Conservation (phyloP, 1,140 invertebrate species). For the Kradibia gibbosae region DNA sequence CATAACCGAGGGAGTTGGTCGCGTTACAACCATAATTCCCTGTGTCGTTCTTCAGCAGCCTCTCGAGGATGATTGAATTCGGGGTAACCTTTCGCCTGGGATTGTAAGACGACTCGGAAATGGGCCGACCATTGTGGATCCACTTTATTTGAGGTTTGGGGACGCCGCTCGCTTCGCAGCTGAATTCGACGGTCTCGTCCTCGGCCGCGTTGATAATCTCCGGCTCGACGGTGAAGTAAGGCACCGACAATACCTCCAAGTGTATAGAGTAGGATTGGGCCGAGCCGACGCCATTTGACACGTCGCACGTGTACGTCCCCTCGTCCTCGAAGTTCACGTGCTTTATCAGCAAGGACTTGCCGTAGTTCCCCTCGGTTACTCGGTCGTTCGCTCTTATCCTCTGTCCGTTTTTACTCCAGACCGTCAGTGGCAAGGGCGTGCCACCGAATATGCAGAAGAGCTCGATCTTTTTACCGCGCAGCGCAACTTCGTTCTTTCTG, state of each 20-base stretch:
- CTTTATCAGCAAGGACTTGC: slow-evolving; percentile 91
- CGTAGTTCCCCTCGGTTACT: slow-evolving; percentile 89
- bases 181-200: slow-evolving; percentile 89
- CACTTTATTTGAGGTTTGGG: slow-evolving; percentile 94
- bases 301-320: slow-evolving; percentile 91
- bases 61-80: slow-evolving; percentile 87
- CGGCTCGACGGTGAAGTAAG: slow-evolving; percentile 94
- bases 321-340: slow-evolving; percentile 89
- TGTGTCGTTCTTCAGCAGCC: slow-evolving; percentile 90
- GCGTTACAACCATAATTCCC: slow-evolving; percentile 99
- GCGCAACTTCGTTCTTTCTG: slow-evolving; percentile 87
- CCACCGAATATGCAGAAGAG: slow-evolving; percentile 93
- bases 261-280: slow-evolving; percentile 89
- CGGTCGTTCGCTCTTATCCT: slow-evolving; percentile 80
- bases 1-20: slow-evolving; percentile 97
- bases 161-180: slow-evolving; percentile 89
- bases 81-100: slow-evolving; percentile 78
- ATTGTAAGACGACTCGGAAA: slow-evolving; percentile 84
- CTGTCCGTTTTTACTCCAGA: slow-evolving; percentile 88
- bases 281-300: slow-evolving; percentile 90
- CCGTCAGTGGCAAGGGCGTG: slow-evolving; percentile 86
- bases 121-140: slow-evolving; percentile 96
- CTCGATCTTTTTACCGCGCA: slow-evolving; percentile 85
- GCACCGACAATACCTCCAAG: slow-evolving; percentile 85
- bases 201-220: slow-evolving; percentile 91